Evolutionary conservation across 2,797 vertebrate species (phyloP).

Genomic region (Hephaestus fuliginosus): DNA sequence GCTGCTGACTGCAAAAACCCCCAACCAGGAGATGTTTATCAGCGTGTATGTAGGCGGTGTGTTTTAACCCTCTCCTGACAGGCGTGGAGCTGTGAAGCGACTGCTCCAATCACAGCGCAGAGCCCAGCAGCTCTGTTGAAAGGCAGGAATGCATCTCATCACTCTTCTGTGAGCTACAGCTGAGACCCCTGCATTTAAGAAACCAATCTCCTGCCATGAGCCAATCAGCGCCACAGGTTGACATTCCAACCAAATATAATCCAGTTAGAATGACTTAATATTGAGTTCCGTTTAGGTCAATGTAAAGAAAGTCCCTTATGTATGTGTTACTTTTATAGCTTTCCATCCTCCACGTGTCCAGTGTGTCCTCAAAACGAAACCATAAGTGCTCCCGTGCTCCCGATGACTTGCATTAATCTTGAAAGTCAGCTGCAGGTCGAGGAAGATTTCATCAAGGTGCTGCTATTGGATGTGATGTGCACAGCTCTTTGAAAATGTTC

Average conservation of each 20-base stretch:
- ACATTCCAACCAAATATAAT: conserved; percentile 3
- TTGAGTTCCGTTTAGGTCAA: not conserved
- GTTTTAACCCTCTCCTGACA: conserved; percentile 69
- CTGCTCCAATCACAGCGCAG: conserved; percentile 72
- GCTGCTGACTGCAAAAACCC: not conserved
- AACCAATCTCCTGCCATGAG: not conserved
- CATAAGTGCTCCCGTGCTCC: not conserved
- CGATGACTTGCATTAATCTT: not conserved
- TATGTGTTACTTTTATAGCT: not conserved
- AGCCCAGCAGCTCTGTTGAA: conserved; percentile 76
- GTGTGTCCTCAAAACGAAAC: not conserved
- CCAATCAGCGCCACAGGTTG: not conserved
- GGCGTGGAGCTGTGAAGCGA: conserved; percentile 49
- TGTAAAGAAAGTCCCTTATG: not conserved
- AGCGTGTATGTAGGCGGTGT: conserved; percentile 46
- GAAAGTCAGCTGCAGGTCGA: conserved; percentile 28
- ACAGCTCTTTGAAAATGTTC: conserved; percentile 25
- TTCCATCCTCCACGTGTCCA: not conserved
- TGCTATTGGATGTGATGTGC: not conserved
- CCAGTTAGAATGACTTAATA: conserved; percentile 1
- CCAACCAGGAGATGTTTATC: conserved; percentile 68
- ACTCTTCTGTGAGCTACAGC: conserved; percentile 20
- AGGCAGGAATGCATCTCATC: conserved; percentile 77
- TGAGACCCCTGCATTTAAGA: conserved; percentile 17
- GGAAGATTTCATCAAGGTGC: conserved; percentile 7